Percentiles rank a stretch among this genome's conserved stretches.
Evolutionary conservation across 2,888 invertebrate species (phyloP).

Genomic region (Diadegma fenestrale): DNA sequence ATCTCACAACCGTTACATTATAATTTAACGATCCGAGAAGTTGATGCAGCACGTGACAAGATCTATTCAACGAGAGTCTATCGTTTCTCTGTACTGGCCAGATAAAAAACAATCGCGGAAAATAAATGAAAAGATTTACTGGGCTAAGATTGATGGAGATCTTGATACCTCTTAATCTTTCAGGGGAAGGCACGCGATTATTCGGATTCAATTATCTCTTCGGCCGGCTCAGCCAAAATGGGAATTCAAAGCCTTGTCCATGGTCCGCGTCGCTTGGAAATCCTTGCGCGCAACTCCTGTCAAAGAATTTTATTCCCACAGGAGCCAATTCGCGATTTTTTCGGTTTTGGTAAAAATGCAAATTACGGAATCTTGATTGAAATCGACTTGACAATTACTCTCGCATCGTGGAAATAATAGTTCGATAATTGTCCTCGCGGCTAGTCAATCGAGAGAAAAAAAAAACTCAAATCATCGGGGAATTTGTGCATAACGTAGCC

Average conservation of each 20-base stretch:
- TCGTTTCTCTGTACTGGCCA: background rate
- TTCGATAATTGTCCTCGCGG: background rate
- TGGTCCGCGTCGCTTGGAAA: background rate
- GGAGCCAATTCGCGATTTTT: background rate
- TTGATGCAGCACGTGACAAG: background rate
- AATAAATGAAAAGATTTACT: background rate
- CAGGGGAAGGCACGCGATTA: background rate
- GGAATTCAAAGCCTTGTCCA: background rate
- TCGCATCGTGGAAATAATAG: background rate
- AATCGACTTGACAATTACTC: background rate
- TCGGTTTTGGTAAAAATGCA: background rate
- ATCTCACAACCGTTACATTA: slow-evolving; percentile 28
- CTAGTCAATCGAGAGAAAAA: background rate
- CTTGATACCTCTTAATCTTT: background rate
- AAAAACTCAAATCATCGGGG: background rate
- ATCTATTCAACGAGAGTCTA: background rate
- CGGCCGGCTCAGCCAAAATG: background rate
- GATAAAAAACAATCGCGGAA: background rate
- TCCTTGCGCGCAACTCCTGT: background rate
- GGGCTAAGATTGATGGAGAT: background rate
- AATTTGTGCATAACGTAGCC: background rate
- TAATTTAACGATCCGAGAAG: slow-evolving; percentile 18
- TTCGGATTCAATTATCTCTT: background rate
- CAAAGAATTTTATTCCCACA: background rate
- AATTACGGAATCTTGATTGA: background rate